A percentile compares a stretch with the other conserved stretches of the same genome.
phyloP scores from a whole-genome alignment of 2,797 vertebrate species.

The Synaphobranchus kaupii region DNA sequence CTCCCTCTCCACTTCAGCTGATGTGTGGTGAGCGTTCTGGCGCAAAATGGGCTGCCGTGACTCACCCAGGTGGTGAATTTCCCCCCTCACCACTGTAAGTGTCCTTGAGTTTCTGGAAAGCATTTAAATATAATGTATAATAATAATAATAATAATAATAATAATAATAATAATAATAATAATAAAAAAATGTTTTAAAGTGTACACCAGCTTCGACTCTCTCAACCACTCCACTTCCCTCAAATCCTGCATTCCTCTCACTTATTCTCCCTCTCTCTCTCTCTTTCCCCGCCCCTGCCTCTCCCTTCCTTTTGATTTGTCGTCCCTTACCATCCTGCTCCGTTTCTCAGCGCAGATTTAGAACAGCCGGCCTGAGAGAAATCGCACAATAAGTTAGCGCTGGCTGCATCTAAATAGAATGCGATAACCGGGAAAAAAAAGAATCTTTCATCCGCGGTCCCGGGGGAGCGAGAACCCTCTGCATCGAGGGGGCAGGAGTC shows the following conservation, averaged over 20 bases:
- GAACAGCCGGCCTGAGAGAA: slow-evolving; percentile 67
- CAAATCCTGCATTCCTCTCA: slow-evolving; percentile 31
- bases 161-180: too few relatives aligned
- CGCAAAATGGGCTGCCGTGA: too few relatives aligned
- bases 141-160: too few relatives aligned
- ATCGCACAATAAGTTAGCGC: slow-evolving; percentile 67
- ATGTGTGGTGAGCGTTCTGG: too few relatives aligned
- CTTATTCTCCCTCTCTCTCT: background rate
- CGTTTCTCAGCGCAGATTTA: slow-evolving; percentile 59
- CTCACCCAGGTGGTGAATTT: too few relatives aligned
- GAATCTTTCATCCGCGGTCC: slow-evolving; percentile 65
- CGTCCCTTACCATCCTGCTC: slow-evolving; percentile 42
- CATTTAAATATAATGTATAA: too few relatives aligned
- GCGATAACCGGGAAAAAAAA: slow-evolving; percentile 73
- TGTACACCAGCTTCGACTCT: slow-evolving; percentile 39
- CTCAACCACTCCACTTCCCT: slow-evolving; percentile 27
- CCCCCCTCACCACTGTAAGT: too few relatives aligned
- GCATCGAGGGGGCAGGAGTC: background rate
- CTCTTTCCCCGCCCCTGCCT: background rate
- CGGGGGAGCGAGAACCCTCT: background rate
- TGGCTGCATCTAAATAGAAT: slow-evolving; percentile 70
- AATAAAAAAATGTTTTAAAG: too few relatives aligned
- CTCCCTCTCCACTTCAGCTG: too few relatives aligned
- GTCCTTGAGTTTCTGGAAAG: too few relatives aligned
- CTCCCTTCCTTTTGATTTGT: slow-evolving; percentile 14